Evolutionary conservation across 2,797 vertebrate genomes (phyloP).

Genomic region (Sebastes iracundus): DNA sequence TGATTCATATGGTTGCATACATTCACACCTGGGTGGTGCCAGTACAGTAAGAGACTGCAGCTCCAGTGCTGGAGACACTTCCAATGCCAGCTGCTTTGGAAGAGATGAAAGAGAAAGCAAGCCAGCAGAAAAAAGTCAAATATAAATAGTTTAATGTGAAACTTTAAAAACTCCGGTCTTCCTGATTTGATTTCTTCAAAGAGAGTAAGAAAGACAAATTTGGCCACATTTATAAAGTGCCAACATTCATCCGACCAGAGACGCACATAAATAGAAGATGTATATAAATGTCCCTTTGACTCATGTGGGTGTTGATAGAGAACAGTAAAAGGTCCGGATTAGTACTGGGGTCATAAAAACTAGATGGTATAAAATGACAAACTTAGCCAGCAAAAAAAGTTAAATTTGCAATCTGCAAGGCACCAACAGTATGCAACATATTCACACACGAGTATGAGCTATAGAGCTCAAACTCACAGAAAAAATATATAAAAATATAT

Average conservation of each 20-base stretch:
- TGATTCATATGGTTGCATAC: constrained; percentile 9
- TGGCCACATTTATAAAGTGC: background rate
- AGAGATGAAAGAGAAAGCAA: background rate
- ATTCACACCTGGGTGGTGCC: constrained; percentile 32
- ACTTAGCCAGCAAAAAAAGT: background rate
- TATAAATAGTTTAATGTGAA: background rate
- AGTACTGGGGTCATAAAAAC: background rate
- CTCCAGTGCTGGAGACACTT: background rate
- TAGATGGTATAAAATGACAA: background rate
- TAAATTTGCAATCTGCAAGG: background rate
- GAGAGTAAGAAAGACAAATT: background rate
- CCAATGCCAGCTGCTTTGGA: background rate
- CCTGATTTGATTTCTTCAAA: background rate
- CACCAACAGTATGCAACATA: background rate
- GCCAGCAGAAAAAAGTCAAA: background rate
- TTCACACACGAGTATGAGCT: background rate
- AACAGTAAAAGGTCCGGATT: background rate
- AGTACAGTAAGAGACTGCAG: background rate
- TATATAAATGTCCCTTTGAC: background rate
- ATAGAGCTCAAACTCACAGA: background rate
- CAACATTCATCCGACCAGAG: background rate
- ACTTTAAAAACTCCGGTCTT: background rate
- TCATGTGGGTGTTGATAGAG: background rate
- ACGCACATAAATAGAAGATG: background rate
- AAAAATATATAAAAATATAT: background rate